Conservation (phyloP, 2,113 vertebrate genomes). For the Alosa alosa region DNA sequence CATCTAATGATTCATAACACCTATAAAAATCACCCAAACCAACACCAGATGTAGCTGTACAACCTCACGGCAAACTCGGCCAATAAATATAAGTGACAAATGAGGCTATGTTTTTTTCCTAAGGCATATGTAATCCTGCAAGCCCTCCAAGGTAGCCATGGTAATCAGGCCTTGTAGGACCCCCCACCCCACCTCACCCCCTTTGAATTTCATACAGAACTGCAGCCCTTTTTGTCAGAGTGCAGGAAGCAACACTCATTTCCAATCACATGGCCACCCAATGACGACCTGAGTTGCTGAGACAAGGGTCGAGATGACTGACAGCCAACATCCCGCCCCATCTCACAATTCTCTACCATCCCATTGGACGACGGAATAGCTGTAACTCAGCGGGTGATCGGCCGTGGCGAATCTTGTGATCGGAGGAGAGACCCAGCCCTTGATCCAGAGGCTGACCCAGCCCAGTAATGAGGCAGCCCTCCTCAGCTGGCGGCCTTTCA, state of each 20-base stretch:
- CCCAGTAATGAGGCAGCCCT: conserved; percentile 72
- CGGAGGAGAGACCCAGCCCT: too few species aligned
- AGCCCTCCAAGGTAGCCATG: not conserved
- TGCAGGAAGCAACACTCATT: conserved; percentile 19
- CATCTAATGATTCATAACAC: conserved; percentile 55
- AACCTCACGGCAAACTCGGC: conserved; percentile 43
- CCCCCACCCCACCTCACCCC: not conserved
- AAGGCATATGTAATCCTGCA: conserved; percentile 10
- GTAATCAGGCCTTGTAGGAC: not conserved
- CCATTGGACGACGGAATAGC: conserved; percentile 35
- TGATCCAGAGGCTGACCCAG: too few species aligned
- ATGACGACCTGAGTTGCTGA: not conserved
- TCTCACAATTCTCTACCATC: not conserved
- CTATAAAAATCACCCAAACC: conserved; percentile 60
- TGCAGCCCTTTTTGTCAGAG: conserved; percentile 7
- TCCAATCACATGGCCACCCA: not conserved
- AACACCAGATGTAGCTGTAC: conserved; percentile 55
- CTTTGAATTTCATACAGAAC: not conserved
- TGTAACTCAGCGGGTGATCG: not conserved
- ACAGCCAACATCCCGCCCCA: not conserved
- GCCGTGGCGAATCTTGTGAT: too few species aligned
- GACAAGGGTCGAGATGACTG: not conserved
- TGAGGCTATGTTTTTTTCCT: not conserved
- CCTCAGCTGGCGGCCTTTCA: conserved; percentile 65
- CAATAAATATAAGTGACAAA: conserved; percentile 25